A percentile compares a stretch with the other conserved stretches of the same genome.
Evolutionary conservation across 2,888 invertebrate species (phyloP).

Genomic region (Drosophila cracens): DNA sequence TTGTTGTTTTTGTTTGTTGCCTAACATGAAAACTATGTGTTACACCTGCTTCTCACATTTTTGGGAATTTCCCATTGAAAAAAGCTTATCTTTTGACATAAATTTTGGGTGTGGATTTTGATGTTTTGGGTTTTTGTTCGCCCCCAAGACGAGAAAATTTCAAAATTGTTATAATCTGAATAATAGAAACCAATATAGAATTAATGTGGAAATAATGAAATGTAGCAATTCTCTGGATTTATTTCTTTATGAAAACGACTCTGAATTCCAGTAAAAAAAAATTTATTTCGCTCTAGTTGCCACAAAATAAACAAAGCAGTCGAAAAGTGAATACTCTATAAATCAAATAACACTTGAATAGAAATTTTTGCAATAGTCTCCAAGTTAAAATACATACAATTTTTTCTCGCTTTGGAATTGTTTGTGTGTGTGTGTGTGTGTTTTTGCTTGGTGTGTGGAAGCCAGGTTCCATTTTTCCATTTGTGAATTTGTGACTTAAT

Average conservation of each 20-base stretch:
- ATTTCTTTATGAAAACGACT: background rate
- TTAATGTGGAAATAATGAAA: conserved; percentile 2
- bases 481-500: conserved; percentile 43
- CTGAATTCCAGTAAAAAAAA: conserved; percentile 18
- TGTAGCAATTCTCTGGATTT: conserved; percentile 3
- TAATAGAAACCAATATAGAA: background rate
- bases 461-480: conserved; percentile 57
- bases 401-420: background rate
- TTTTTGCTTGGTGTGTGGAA: conserved; percentile 21
- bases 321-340: background rate
- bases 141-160: background rate
- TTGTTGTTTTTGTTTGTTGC: background rate
- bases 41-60: conserved; percentile 5
- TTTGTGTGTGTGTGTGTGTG: conserved; percentile 4
- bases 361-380: background rate
- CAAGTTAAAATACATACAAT: background rate
- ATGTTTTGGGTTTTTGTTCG: background rate
- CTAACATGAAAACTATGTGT: background rate
- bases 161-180: background rate
- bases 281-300: background rate
- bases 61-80: background rate
- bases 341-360: background rate
- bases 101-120: background rate
- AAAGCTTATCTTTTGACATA: background rate
- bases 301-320: background rate